These are phyloP conservation scores for Neolamprologus toae DNA, from an alignment of 2,113 vertebrate species.

Conservation along the genomic window DNA sequence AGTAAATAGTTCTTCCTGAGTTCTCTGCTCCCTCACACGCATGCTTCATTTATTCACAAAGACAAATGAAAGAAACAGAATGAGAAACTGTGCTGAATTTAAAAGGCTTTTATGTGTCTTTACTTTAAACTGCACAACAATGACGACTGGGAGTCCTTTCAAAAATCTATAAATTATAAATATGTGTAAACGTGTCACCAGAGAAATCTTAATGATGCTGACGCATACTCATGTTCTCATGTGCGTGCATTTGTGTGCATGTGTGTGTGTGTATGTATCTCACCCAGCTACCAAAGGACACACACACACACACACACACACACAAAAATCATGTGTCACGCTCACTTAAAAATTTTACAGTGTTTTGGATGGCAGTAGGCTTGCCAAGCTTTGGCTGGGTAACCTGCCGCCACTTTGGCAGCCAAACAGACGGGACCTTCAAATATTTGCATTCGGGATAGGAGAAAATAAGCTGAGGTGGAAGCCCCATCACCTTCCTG, in stretches of 20 bases:
- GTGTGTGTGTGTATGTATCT: neutral
- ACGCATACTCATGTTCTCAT: neutral
- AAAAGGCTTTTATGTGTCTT: neutral
- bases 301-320: neutral
- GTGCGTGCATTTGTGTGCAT: neutral
- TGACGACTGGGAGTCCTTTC: neutral
- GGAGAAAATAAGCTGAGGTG: neutral
- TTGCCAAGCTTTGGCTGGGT: conserved; percentile 3
- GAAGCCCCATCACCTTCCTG: neutral
- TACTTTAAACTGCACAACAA: neutral
- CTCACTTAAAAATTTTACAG: neutral
- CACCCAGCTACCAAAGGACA: neutral
- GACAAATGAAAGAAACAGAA: neutral
- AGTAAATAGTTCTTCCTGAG: neutral
- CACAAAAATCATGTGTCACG: neutral
- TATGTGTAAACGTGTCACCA: neutral
- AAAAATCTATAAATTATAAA: neutral
- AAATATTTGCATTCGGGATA: neutral
- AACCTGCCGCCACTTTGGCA: conserved; percentile 2
- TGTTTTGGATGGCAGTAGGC: neutral
- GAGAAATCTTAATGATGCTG: neutral
- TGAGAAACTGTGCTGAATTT: neutral
- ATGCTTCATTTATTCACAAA: neutral
- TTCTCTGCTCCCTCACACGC: neutral
- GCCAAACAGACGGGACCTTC: neutral